Conservation (phyloP, 2,888 invertebrate species). For the Lucinisca nassula region DNA sequence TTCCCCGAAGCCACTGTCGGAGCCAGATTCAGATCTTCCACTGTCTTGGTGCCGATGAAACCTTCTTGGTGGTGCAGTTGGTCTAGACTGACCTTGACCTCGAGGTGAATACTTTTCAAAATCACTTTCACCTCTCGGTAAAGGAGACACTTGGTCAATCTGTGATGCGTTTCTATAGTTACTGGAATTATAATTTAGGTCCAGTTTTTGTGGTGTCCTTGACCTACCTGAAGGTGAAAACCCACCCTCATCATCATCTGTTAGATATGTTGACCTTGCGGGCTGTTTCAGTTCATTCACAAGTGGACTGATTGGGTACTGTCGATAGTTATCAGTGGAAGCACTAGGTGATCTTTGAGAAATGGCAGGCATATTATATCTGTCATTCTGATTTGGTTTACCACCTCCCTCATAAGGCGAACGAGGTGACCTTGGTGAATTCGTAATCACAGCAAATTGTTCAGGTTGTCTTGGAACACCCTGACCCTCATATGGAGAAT, state of each 20-base stretch:
- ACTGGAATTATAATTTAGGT: background rate
- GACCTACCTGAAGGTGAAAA: conserved; percentile 21
- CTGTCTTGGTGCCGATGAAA: conserved; percentile 73
- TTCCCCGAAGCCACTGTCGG: conserved; percentile 75
- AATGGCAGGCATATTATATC: background rate
- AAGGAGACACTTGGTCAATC: background rate
- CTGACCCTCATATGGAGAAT: background rate
- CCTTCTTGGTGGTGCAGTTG: conserved; percentile 47
- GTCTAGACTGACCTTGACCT: conserved; percentile 4
- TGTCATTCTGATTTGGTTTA: background rate
- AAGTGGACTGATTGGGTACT: background rate
- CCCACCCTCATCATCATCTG: conserved; percentile 61
- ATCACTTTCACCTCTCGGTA: background rate
- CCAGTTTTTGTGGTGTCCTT: background rate
- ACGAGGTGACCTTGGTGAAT: background rate
- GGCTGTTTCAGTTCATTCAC: conserved; percentile 9
- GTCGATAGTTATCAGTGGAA: background rate
- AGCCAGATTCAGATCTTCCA: conserved; percentile 70
- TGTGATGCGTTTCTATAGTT: background rate
- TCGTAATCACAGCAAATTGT: background rate
- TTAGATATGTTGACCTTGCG: conserved; percentile 51
- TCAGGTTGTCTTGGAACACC: background rate
- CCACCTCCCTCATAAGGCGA: background rate
- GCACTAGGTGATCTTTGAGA: conserved; percentile 7
- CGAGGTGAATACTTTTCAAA: background rate